These are phyloP conservation scores for Anthoptus insignis DNA, from an alignment of 2,888 invertebrate genomes.

Conservation along the genomic window DNA sequence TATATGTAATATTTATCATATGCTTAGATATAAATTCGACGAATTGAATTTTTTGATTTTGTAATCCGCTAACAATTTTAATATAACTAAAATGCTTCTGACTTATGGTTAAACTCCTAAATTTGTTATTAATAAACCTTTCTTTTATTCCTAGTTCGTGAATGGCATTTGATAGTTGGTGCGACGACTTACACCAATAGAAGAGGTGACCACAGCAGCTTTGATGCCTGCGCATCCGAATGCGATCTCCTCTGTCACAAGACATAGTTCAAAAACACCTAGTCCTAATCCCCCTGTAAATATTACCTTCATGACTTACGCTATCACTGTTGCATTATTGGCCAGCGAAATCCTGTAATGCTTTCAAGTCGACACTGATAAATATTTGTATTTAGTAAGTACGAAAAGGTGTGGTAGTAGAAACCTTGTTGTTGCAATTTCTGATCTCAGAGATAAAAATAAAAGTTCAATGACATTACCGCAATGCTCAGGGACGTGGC, in stretches of 20 bases:
- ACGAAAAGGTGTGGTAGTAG: no score
- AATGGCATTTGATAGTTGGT: neutral
- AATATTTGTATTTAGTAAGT: no score
- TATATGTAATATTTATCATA: no score
- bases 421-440: no score
- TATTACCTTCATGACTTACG: neutral
- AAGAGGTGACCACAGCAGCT: conserved; percentile 57
- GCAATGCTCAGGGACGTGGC: conserved; percentile 93
- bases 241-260: conserved; percentile 95
- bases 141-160: neutral
- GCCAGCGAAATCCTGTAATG: no score
- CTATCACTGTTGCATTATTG: no score
- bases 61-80: no score
- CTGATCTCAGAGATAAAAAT: neutral
- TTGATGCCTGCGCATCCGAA: conserved; percentile 97
- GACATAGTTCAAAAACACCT: conserved; percentile 90
- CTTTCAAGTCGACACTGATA: no score
- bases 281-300: conserved; percentile 91
- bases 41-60: no score
- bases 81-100: no score
- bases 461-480: conserved; percentile 80
- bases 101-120: neutral
- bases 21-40: no score
- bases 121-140: no score
- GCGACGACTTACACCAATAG: conserved; percentile 62